Percentiles rank a stretch among this genome's conserved stretches.
phyloP scores from a whole-genome alignment of 2,888 invertebrate genomes.

The Ormyrus rosae region DNA sequence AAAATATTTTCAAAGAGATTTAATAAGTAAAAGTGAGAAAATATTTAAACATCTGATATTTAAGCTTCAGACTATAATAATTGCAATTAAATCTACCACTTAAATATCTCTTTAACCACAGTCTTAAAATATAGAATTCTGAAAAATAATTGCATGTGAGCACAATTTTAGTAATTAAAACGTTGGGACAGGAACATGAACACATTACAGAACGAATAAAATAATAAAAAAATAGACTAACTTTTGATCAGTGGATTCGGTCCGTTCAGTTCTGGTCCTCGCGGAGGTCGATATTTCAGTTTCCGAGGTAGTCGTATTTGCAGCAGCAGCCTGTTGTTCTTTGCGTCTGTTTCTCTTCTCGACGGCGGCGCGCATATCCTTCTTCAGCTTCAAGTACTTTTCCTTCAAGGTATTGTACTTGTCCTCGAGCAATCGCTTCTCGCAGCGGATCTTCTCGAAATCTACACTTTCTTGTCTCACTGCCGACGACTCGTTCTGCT shows the following conservation, averaged over 20 bases:
- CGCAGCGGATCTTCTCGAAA: constrained; percentile 83
- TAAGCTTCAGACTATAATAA: background rate
- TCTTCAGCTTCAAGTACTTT: constrained; percentile 87
- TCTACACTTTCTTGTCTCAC: constrained; percentile 71
- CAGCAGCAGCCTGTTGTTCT: constrained; percentile 59
- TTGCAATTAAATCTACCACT: background rate
- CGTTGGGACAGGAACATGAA: no score
- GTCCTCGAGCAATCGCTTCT: constrained; percentile 84
- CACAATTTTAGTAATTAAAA: background rate
- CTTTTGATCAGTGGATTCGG: constrained; percentile 75
- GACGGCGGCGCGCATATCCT: constrained; percentile 86
- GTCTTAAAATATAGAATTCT: background rate
- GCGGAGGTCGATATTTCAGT: constrained; percentile 86
- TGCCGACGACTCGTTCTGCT: constrained; percentile 64
- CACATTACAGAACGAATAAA: no score
- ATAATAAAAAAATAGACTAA: constrained; percentile 64
- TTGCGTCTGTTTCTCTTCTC: constrained; percentile 83
- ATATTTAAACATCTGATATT: background rate
- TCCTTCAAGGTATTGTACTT: constrained; percentile 89
- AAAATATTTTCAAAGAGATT: no score
- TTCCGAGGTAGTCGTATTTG: constrained; percentile 84
- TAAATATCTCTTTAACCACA: background rate
- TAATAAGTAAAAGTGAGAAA: no score
- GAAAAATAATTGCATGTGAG: background rate
- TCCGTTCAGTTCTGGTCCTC: constrained; percentile 79